Percentiles rank a stretch among this genome's conserved stretches.
phyloP scores from a whole-genome alignment of 2,888 invertebrate species.

The Archips xylosteana region DNA sequence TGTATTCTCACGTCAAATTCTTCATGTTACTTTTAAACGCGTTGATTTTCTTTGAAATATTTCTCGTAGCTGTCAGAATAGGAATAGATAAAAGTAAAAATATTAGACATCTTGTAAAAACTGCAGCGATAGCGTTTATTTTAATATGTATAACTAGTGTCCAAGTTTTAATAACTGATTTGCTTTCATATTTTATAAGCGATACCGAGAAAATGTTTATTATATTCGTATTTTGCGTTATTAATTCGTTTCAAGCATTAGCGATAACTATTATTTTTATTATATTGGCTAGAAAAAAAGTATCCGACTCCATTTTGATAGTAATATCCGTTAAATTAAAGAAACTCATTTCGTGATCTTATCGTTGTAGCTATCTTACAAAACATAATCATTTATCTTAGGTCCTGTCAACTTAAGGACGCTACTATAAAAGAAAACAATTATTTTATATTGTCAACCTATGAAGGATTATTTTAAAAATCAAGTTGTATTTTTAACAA shows the following conservation, averaged over 20 bases:
- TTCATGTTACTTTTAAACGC: slow-evolving; percentile 58
- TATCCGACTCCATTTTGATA: slow-evolving; percentile 38
- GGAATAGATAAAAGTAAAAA: slow-evolving; percentile 47
- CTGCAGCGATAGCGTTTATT: slow-evolving; percentile 57
- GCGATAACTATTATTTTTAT: slow-evolving; percentile 54
- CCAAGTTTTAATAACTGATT: slow-evolving; percentile 64
- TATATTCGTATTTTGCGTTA: slow-evolving; percentile 51
- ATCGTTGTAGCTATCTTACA: not conserved
- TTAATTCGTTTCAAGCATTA: slow-evolving; percentile 58
- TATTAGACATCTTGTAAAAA: slow-evolving; percentile 50
- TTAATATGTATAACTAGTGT: slow-evolving; percentile 63
- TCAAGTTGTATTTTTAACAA: no score
- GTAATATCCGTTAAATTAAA: slow-evolving; percentile 38
- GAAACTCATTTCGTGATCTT: slow-evolving; percentile 10
- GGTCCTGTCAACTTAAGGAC: no score
- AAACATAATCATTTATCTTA: no score
- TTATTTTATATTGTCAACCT: no score
- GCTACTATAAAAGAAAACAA: no score
- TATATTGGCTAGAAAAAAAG: slow-evolving; percentile 45
- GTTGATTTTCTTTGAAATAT: slow-evolving; percentile 61
- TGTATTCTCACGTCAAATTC: slow-evolving; percentile 60
- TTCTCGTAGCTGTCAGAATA: slow-evolving; percentile 54
- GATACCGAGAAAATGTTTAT: slow-evolving; percentile 37
- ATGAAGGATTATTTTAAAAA: no score
- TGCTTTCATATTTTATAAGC: slow-evolving; percentile 48